Evolutionary conservation across 2,888 invertebrate genomes (phyloP), one percentile per base, ranked within the genome.

Genomic region (Metalampra italica): DNA sequence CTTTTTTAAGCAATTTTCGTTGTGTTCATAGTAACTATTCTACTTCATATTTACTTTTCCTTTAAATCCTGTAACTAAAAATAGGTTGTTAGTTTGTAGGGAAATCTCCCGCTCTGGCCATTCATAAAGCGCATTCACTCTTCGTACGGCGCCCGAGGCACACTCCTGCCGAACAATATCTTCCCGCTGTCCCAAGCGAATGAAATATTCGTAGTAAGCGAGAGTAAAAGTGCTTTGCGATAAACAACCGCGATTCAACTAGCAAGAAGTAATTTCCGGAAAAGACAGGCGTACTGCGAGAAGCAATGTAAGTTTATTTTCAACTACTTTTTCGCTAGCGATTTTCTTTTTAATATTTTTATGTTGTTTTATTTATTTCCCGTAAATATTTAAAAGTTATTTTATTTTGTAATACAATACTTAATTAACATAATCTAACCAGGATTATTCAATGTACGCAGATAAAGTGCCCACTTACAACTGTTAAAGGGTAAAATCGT

Each of bases 41-140:
- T 36, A 36, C n/a, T n/a, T 36, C 1, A n/a, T 7, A 36, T 36
- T 36, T 36, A 36, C n/a, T 36, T 36, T n/a, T 8, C 9, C 32
- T 11, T 9, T 56, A 64, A 66, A 68, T 11, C 57, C 54, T 62
- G 66, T 54, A 48, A 70, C 79, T 84, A 84, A 75, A 84, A 80
- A 81, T 82, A 84, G 81, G 75, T 62, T 60, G 55, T 62, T 63
- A 69, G 77, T 70, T 73, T 62, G 66, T 66, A 62, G 71, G 71
- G 58, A 70, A 69, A 75, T 72, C 71, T 70, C 74, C 71, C 70
- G 68, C 66, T 66, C 66, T 62, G 71, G 69, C 72, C 87, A 87
- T 87, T 87, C 85, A 86, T 85, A 81, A 84, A 78, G 66, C 68
- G 75, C 76, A 76, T 80, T 83, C 82, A 81, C 76, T 85, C 80